Evolutionary conservation across 30 jellyfish, hydroid and myxozoan species (phyloP).

Genomic region (Cassiopea andromeda): DNA sequence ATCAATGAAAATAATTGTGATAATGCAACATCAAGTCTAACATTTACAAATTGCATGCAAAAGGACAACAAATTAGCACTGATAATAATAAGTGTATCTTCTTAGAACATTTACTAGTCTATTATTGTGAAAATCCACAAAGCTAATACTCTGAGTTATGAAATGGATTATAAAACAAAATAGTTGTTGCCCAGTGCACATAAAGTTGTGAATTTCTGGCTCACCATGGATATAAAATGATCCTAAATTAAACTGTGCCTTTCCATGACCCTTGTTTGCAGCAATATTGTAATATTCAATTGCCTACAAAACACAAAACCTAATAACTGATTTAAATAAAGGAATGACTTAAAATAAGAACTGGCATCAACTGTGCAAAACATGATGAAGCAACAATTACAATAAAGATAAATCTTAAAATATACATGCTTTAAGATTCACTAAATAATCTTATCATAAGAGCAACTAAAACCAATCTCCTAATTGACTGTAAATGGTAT

Average conservation of each 20-base stretch:
- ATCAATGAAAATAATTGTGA: background rate
- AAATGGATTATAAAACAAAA: too few species aligned
- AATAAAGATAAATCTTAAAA: too few species aligned
- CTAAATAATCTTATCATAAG: too few species aligned
- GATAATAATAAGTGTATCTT: too few species aligned
- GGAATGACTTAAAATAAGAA: background rate
- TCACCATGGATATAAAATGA: constrained; percentile 53
- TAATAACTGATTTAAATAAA: background rate
- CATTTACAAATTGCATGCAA: background rate
- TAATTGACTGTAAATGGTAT: too few species aligned
- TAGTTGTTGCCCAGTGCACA: background rate
- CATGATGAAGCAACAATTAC: too few species aligned
- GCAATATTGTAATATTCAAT: constrained; percentile 50
- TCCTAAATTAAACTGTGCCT: constrained; percentile 63
- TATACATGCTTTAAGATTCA: too few species aligned
- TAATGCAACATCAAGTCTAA: background rate
- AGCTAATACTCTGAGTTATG: too few species aligned
- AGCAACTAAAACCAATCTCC: too few species aligned
- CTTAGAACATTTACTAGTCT: too few species aligned
- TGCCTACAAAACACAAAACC: constrained; percentile 20
- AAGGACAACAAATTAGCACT: too few species aligned
- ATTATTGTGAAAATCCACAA: too few species aligned
- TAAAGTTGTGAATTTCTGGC: background rate
- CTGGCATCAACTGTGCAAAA: background rate
- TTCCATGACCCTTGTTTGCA: constrained; percentile 66